Evolutionary conservation across 1,140 invertebrate genomes (phyloP), one percentile per base, ranked within the genome.

Genomic region (Drosophila sturtevanti): DNA sequence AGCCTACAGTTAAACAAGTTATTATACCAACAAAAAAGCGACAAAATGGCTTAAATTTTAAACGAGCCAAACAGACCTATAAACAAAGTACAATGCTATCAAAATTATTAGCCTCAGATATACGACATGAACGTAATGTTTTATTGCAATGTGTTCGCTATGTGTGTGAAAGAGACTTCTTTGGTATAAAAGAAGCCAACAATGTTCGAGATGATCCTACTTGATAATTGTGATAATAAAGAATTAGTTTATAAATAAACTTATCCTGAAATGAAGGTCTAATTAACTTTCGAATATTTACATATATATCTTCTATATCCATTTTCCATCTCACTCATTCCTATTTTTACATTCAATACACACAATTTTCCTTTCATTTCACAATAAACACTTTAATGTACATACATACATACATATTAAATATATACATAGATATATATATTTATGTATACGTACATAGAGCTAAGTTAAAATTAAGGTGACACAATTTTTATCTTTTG

Each of bases 101-200:
- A 75, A 95, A 94, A 89, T 74, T 95, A 27, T 90, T 95, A 21
- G 92, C 92, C 58, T 92, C 92, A 54, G 95, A 95, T 91, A 94
- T 95, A 63, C 84, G 92, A 51, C 94, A 96, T 76, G 96, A 97
- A 92, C 92, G 96, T 69, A 97, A 96, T 92, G 92, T 95, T 21
- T 93, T 96, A 55, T 92, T 95, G 61, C 96, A 96, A 79, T 96
- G 96, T 92, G 93, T 96, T 10, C 94, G 94, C 70, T 94, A 95
- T 93, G 94, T 96, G 60, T 93, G 94, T 34, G 93, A 95, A 72
- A 95, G 95, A 81, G 94, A 96, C 89, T 97, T 94, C 91, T 96
- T 96, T 92, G 92, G 77, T 21, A 77, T 85, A 22, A 79, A 75
- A 2, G 81, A 75, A 2, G 51, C 48, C 12, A n/a, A 10, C n/a